These are phyloP conservation scores for Tigriopus japonicus DNA, from an alignment of 1,140 invertebrate genomes.

Conservation along the genomic window DNA sequence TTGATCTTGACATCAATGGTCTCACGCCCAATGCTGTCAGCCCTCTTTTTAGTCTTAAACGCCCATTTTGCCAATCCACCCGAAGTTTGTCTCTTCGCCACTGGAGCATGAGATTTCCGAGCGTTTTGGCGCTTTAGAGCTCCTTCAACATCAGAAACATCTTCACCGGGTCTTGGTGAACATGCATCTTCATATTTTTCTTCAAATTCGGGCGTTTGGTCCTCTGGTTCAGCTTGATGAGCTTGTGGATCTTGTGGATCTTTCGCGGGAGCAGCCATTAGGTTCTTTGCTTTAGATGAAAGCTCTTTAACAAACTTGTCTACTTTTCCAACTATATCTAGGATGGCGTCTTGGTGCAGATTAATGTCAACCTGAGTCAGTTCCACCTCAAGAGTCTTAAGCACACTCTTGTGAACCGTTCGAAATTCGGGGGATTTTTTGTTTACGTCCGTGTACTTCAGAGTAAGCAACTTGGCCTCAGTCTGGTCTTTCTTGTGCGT, in stretches of 20 bases:
- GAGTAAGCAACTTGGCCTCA: neutral
- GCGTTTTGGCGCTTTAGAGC: neutral
- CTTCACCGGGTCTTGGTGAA: neutral
- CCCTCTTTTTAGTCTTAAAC: neutral
- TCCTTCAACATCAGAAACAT: neutral
- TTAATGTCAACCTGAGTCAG: neutral
- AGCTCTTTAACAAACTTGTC: neutral
- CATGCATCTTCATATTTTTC: neutral
- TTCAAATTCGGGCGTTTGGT: too few species aligned
- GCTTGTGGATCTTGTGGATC: neutral
- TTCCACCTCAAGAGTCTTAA: neutral
- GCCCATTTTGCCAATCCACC: neutral
- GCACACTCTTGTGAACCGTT: neutral
- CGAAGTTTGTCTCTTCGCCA: neutral
- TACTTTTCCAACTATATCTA: neutral
- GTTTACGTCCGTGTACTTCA: neutral
- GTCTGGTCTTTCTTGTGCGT: neutral
- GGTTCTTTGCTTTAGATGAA: neutral
- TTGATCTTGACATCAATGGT: neutral
- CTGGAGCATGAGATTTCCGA: neutral
- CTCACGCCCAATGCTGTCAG: neutral
- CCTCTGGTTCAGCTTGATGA: too few species aligned
- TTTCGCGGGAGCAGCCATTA: neutral
- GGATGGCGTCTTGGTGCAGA: constrained; percentile 1
- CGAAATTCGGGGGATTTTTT: neutral